phyloP scores from a whole-genome alignment of 2,113 vertebrate genomes.

The Tichodroma muraria region DNA sequence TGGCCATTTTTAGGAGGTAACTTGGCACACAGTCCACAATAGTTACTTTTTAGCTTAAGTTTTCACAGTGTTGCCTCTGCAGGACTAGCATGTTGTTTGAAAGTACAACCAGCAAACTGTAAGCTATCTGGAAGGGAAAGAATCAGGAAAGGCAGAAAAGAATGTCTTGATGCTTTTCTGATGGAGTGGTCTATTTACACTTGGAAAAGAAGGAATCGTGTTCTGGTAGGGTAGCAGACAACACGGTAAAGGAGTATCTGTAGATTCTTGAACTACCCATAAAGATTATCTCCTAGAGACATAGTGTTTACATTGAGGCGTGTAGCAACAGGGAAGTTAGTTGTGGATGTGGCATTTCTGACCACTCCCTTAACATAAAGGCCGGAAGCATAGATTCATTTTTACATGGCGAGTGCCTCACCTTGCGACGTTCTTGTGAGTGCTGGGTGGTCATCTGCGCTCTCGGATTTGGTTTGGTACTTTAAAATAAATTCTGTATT shows the following conservation, averaged over 20 bases:
- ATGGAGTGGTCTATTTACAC: neutral
- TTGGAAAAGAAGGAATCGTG: neutral
- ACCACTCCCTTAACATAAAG: neutral
- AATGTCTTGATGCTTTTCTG: neutral
- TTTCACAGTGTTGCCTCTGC: neutral
- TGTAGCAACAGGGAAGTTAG: neutral
- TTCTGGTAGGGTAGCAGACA: neutral
- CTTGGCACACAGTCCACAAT: neutral
- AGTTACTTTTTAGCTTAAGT: neutral
- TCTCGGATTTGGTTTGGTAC: neutral
- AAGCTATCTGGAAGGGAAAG: neutral
- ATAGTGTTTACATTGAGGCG: neutral
- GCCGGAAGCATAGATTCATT: conserved; percentile 18
- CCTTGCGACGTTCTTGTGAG: neutral
- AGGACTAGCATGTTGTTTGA: neutral
- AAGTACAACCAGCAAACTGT: neutral
- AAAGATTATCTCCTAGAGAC: conserved; percentile 46
- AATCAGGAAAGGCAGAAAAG: neutral
- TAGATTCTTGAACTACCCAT: neutral
- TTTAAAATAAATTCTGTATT: neutral
- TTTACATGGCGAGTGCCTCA: neutral
- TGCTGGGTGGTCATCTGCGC: neutral
- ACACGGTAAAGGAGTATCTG: neutral
- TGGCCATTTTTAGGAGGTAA: neutral
- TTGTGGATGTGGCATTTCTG: neutral